These are phyloP conservation scores for Atherix ibis DNA, from an alignment of 2,888 invertebrate species.

Conservation along the genomic window DNA sequence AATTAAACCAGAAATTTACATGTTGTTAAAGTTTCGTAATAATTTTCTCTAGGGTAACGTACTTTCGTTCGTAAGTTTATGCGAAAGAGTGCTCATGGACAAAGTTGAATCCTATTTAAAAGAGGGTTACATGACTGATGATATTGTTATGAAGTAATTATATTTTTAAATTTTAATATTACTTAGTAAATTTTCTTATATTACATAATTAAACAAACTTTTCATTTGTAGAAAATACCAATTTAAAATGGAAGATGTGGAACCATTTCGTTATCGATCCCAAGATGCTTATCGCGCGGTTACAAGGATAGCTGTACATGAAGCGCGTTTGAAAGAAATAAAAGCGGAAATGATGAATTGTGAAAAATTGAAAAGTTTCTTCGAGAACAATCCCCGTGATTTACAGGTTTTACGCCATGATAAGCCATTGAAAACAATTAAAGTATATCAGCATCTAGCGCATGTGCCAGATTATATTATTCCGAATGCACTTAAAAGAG, in stretches of 20 bases:
- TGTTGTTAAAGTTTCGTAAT: conserved; percentile 1
- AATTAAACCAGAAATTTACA: conserved; percentile 1
- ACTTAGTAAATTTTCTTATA: neutral
- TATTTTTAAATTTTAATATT: neutral
- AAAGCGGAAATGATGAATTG: conserved; percentile 85
- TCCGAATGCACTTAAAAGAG: conserved; percentile 55
- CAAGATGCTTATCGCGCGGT: conserved; percentile 91
- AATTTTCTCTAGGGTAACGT: conserved; percentile 51
- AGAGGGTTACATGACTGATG: conserved; percentile 44
- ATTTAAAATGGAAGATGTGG: conserved; percentile 89
- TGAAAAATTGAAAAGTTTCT: conserved; percentile 79
- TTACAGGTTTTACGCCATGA: conserved; percentile 71
- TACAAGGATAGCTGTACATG: conserved; percentile 81
- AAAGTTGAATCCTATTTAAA: conserved; percentile 61
- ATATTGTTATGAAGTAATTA: conserved; percentile 42
- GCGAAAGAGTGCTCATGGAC: conserved; percentile 56
- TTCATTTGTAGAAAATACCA: conserved; percentile 58
- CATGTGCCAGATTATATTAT: conserved; percentile 89
- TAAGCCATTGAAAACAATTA: conserved; percentile 70
- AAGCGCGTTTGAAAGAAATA: conserved; percentile 91
- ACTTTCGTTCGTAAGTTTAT: conserved; percentile 72
- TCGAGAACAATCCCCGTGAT: conserved; percentile 83
- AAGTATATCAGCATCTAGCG: conserved; percentile 66
- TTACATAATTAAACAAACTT: neutral
- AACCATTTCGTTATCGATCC: conserved; percentile 88